A percentile compares a stretch with the other conserved stretches of the same genome.
These are phyloP conservation scores for Metopia argyrocephala DNA, from an alignment of 2,888 invertebrate species.

Conservation along the genomic window DNA sequence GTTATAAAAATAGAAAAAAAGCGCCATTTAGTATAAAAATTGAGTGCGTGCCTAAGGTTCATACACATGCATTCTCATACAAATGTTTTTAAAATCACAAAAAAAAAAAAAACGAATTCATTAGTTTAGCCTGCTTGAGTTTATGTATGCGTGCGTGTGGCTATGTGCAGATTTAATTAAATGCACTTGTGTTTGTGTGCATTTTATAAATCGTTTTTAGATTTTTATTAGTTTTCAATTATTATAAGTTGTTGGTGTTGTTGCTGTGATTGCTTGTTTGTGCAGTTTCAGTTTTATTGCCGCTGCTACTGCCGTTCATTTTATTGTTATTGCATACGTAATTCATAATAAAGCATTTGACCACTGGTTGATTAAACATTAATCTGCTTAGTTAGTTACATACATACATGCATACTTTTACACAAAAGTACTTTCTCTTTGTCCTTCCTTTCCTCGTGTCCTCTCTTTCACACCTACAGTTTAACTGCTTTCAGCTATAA, in stretches of 20 bases:
- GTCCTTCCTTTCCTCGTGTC: neutral
- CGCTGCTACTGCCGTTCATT: neutral
- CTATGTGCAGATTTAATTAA: neutral
- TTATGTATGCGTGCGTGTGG: neutral
- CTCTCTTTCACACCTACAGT: neutral
- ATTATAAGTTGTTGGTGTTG: conserved; percentile 25
- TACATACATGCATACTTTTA: too few relatives aligned
- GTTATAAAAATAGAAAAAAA: too few relatives aligned
- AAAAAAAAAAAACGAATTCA: too few relatives aligned
- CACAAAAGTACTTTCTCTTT: neutral
- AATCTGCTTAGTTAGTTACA: conserved; percentile 50
- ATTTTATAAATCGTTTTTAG: conserved; percentile 53
- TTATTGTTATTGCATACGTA: conserved; percentile 5
- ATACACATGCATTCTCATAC: too few relatives aligned
- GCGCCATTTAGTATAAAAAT: too few relatives aligned
- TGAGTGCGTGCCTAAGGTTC: too few relatives aligned
- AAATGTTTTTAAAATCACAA: too few relatives aligned
- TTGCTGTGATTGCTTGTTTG: neutral
- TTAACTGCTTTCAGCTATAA: neutral
- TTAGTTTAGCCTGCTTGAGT: too few relatives aligned
- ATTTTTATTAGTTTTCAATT: conserved; percentile 62
- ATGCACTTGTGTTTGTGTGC: conserved; percentile 28
- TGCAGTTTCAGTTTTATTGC: neutral
- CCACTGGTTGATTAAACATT: conserved; percentile 58
- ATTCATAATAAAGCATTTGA: conserved; percentile 52